Evolutionary conservation across 2,113 vertebrate species (phyloP).

Genomic region (Melanerpes formicivorus): DNA sequence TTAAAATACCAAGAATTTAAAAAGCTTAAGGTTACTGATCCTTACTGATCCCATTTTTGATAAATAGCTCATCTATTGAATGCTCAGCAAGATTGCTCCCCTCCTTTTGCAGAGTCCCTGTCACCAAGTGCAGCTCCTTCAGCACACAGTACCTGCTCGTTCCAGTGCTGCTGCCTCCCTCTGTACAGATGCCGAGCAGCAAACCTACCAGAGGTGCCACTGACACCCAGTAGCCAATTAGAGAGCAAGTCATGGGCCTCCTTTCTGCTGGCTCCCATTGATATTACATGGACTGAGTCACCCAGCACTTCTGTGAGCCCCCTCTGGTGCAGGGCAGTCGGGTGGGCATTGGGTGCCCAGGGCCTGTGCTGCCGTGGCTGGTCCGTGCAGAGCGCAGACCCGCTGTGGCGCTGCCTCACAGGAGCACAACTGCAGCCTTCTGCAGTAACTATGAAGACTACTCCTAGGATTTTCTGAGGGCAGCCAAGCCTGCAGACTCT

Average conservation of each 20-base stretch:
- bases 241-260: rapidly evolving
- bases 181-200: not conserved
- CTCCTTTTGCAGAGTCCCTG: not conserved
- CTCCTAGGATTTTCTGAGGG: rapidly evolving
- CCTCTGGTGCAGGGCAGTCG: rapidly evolving
- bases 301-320: rapidly evolving
- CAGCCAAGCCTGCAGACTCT: not conserved
- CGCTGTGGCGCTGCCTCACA: rapidly evolving
- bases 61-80: not conserved
- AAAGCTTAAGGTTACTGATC: no score
- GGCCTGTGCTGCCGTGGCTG: rapidly evolving
- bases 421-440: not conserved
- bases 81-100: rapidly evolving
- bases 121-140: rapidly evolving
- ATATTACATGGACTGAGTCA: rapidly evolving
- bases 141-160: rapidly evolving
- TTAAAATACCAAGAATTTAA: not conserved
- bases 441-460: no score
- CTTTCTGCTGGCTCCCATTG: not conserved
- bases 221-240: no score
- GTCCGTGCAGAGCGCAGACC: rapidly evolving
- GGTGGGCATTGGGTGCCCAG: rapidly evolving
- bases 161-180: not conserved
- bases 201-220: not conserved
- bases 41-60: not conserved